A percentile compares a stretch with the other conserved stretches of the same genome.
Conservation (phyloP, 2,797 vertebrate species). For the Acanthurus tractus region DNA sequence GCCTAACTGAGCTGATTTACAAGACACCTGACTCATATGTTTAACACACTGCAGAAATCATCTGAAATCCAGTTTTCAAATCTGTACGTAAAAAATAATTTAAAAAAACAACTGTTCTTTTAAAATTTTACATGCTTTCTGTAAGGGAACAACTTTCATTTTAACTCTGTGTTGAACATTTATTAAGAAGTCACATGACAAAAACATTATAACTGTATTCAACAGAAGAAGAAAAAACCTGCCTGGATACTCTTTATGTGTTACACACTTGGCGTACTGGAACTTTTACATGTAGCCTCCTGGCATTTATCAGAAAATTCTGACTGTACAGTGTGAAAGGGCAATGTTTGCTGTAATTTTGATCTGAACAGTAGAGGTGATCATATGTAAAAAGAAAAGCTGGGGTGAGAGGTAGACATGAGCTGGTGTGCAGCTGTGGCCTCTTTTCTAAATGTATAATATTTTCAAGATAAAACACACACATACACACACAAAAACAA, state of each 20-base stretch:
- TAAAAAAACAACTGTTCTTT: not conserved
- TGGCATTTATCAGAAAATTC: not conserved
- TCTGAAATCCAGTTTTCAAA: not conserved
- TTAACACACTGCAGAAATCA: constrained; percentile 4
- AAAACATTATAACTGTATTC: constrained; percentile 1
- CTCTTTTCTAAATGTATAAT: not conserved
- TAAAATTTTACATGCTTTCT: not conserved
- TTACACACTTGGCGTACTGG: not conserved
- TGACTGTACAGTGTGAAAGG: not conserved
- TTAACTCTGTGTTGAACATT: not conserved
- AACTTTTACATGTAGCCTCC: not conserved
- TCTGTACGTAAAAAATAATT: no score
- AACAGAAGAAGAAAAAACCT: not conserved
- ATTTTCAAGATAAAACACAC: not conserved
- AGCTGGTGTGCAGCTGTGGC: not conserved
- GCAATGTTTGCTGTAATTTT: constrained; percentile 3
- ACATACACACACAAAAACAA: no score
- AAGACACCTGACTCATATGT: constrained; percentile 31
- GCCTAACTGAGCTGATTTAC: constrained; percentile 20
- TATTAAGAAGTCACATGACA: not conserved
- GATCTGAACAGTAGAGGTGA: not conserved
- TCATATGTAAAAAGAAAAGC: not conserved
- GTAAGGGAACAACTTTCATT: constrained; percentile 1
- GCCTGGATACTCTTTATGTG: not conserved
- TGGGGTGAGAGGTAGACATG: not conserved